Evolutionary conservation across 2,888 invertebrate species (phyloP).

Genomic region (Melieria omissa): DNA sequence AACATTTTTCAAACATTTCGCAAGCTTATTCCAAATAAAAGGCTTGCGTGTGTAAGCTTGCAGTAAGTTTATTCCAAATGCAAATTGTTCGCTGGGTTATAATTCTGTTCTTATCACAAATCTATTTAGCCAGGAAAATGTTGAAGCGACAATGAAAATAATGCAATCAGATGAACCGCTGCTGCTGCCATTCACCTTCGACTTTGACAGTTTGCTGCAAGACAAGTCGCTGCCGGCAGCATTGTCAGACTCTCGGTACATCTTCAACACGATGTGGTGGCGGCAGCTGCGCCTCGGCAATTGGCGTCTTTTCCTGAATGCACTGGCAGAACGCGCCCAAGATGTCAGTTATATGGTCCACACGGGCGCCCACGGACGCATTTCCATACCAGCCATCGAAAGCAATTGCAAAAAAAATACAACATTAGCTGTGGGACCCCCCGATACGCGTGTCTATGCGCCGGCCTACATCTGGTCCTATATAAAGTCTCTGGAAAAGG

Average conservation of each 20-base stretch:
- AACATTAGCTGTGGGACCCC: too few species aligned
- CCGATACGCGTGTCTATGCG: too few species aligned
- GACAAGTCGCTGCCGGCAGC: background rate
- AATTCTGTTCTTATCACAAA: background rate
- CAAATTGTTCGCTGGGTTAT: too few species aligned
- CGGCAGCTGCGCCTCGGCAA: slow-evolving; percentile 40
- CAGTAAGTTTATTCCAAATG: too few species aligned
- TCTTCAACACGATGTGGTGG: slow-evolving; percentile 42
- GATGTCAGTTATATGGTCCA: slow-evolving; percentile 36
- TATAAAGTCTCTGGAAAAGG: slow-evolving; percentile 24
- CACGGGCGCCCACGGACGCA: slow-evolving; percentile 28
- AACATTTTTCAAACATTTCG: too few species aligned
- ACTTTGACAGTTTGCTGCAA: slow-evolving; percentile 19
- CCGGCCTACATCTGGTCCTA: slow-evolving; percentile 42
- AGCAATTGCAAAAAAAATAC: too few species aligned
- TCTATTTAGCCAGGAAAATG: background rate
- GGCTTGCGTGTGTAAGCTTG: too few species aligned
- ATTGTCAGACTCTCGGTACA: slow-evolving; percentile 8
- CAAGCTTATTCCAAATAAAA: too few species aligned
- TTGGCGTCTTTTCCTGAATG: slow-evolving; percentile 39
- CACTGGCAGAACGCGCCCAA: slow-evolving; percentile 29
- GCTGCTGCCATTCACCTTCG: slow-evolving; percentile 16
- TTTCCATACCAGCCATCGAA: slow-evolving; percentile 6
- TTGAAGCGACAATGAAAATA: background rate
- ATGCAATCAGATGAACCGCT: background rate